These are phyloP conservation scores for Chesias legatella DNA, from an alignment of 2,888 invertebrate genomes.

Conservation along the genomic window DNA sequence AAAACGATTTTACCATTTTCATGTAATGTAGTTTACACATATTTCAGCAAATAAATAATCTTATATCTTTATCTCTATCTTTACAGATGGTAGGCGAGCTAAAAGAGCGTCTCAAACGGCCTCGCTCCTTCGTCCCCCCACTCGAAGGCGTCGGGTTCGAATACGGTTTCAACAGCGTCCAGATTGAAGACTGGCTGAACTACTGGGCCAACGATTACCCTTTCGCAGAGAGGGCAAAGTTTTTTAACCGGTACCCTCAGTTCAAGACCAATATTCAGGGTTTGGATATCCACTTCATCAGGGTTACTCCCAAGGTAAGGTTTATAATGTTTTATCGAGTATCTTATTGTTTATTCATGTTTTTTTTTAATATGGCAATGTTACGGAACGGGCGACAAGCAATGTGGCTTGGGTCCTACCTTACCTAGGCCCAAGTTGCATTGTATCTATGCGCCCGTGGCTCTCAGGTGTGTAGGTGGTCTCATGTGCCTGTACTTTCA, in stretches of 20 bases:
- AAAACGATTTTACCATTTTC: no score
- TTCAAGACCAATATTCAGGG: conserved; percentile 88
- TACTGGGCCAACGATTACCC: conserved; percentile 91
- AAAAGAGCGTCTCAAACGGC: conserved; percentile 47
- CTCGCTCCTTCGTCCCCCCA: conserved; percentile 66
- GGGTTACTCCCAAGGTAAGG: conserved; percentile 75
- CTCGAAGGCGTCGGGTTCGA: conserved; percentile 86
- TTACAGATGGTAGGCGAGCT: conserved; percentile 60
- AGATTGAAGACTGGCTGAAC: conserved; percentile 82
- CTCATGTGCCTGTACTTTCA: no score
- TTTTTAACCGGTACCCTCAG: conserved; percentile 87
- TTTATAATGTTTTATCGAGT: no score
- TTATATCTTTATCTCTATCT: not conserved
- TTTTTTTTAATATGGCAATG: no score
- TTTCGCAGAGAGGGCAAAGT: conserved; percentile 80
- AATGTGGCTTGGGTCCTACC: no score
- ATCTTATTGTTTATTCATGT: no score
- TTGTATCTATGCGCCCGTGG: no score
- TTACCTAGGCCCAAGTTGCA: no score
- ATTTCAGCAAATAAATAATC: no score
- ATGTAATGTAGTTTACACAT: no score
- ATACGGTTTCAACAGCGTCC: conserved; percentile 89
- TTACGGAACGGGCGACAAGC: no score
- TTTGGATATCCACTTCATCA: conserved; percentile 80
- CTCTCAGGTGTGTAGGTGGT: no score